Conservation (phyloP, 2,113 vertebrate genomes). For the Neofelis nebulosa region DNA sequence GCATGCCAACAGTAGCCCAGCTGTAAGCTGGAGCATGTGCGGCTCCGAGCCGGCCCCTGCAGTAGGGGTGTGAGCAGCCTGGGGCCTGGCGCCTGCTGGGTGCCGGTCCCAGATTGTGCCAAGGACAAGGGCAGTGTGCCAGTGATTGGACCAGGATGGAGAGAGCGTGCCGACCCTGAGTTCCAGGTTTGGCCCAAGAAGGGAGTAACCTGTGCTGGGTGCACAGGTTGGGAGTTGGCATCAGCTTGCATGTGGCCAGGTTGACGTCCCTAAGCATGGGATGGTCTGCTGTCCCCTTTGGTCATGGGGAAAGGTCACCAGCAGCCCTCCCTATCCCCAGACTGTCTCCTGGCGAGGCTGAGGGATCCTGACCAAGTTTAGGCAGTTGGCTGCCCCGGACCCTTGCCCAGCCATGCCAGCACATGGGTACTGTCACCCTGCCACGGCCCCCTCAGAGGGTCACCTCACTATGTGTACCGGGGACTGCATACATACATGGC, state of each 20-base stretch:
- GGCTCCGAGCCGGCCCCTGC: neutral
- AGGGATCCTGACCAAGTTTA: neutral
- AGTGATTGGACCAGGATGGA: neutral
- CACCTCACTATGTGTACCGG: too few species aligned
- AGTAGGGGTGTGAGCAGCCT: neutral
- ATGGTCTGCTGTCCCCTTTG: neutral
- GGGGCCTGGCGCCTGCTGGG: rapidly evolving
- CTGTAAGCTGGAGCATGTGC: rapidly evolving
- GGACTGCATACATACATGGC: rapidly evolving
- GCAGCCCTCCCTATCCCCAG: neutral
- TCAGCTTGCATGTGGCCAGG: neutral
- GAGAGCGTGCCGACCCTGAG: neutral
- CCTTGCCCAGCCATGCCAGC: neutral
- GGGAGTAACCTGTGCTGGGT: neutral
- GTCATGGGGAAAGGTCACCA: rapidly evolving
- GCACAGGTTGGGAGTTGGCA: neutral
- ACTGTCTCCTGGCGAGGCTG: neutral
- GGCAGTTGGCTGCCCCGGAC: neutral
- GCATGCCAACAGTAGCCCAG: neutral
- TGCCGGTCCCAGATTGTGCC: rapidly evolving
- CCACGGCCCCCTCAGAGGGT: rapidly evolving
- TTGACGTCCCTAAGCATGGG: neutral
- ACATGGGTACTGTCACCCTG: neutral
- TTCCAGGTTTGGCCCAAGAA: neutral
- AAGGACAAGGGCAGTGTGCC: neutral